Evolutionary conservation across 2,113 vertebrate species (phyloP).

Genomic region (Notiomystis cincta): DNA sequence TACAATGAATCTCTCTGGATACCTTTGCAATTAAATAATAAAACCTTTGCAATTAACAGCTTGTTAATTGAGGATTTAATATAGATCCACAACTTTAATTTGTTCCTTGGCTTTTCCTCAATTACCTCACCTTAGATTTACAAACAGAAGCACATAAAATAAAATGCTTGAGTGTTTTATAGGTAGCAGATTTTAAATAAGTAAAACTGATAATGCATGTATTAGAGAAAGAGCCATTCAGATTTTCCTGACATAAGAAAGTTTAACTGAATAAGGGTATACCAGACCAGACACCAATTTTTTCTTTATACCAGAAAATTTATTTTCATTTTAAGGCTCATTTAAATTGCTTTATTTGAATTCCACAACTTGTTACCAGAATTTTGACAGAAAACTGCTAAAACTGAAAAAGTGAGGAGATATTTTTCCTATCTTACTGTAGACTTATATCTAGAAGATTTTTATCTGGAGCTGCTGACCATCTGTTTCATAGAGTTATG

Average conservation of each 20-base stretch:
- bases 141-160: neutral
- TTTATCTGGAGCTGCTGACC: neutral
- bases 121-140: neutral
- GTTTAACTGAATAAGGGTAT: neutral
- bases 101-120: neutral
- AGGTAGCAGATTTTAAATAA: neutral
- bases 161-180: neutral
- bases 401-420: neutral
- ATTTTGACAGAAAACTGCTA: neutral
- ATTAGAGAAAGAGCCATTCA: neutral
- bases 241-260: neutral
- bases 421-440: neutral
- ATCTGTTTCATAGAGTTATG: conserved; percentile 18
- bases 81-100: neutral
- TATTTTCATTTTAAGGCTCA: neutral
- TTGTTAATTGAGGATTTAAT: neutral
- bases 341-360: neutral
- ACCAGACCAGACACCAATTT: neutral
- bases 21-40: neutral
- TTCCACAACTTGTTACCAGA: neutral
- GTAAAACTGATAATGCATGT: neutral
- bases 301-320: neutral
- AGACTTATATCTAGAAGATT: neutral
- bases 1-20: neutral
- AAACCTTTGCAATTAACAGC: neutral